These are phyloP conservation scores for Camptogramma bilineatum DNA, from an alignment of 2,888 invertebrate genomes.

Conservation along the genomic window DNA sequence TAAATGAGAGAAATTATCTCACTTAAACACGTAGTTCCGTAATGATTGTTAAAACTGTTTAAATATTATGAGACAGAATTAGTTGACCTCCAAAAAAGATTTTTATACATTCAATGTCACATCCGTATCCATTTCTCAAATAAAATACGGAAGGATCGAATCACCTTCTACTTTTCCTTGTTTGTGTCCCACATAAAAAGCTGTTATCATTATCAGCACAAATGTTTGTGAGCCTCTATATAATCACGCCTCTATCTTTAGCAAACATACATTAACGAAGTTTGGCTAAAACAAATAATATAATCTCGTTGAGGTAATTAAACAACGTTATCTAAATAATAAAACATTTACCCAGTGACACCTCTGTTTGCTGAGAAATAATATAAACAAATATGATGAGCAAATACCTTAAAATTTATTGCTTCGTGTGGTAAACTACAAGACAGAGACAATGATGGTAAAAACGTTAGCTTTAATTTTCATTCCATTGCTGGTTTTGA, in stretches of 20 bases:
- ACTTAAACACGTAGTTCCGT: slow-evolving; percentile 10
- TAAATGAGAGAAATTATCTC: not conserved
- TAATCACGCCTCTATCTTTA: slow-evolving; percentile 56
- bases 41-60: slow-evolving; percentile 5
- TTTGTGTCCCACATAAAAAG: slow-evolving; percentile 61
- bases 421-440: slow-evolving; percentile 59
- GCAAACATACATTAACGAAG: slow-evolving; percentile 56
- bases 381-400: slow-evolving; percentile 75
- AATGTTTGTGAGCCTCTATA: slow-evolving; percentile 50
- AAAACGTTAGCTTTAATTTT: not conserved
- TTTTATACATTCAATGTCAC: slow-evolving; percentile 30
- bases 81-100: slow-evolving; percentile 10
- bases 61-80: slow-evolving; percentile 14
- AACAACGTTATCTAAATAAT: slow-evolving; percentile 76
- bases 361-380: slow-evolving; percentile 71
- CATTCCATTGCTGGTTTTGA: slow-evolving; percentile 51
- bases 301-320: slow-evolving; percentile 72
- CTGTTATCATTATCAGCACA: slow-evolving; percentile 57
- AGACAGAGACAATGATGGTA: not conserved
- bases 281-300: slow-evolving; percentile 64
- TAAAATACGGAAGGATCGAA: slow-evolving; percentile 35
- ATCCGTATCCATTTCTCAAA: slow-evolving; percentile 34
- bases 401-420: slow-evolving; percentile 76
- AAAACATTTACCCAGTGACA: slow-evolving; percentile 75
- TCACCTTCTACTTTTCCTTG: slow-evolving; percentile 50